Conservation (phyloP, 2,888 invertebrate genomes). For the Drosophila parthenogenetica region DNA sequence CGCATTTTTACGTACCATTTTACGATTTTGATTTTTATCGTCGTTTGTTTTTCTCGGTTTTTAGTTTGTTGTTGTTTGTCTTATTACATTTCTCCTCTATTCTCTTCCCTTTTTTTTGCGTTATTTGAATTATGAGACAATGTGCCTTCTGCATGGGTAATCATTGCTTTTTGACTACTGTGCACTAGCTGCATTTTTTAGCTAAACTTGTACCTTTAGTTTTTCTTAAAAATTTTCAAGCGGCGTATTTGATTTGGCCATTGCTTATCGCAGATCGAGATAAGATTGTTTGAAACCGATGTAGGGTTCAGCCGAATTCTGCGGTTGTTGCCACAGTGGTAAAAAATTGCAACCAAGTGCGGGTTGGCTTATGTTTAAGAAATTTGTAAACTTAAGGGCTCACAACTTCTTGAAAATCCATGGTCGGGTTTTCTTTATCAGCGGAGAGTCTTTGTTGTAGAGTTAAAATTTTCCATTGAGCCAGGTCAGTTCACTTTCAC, state of each 20-base stretch:
- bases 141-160: constrained; percentile 58
- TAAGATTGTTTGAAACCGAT: constrained; percentile 44
- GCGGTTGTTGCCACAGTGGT: constrained; percentile 30
- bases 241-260: constrained; percentile 69
- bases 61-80: constrained; percentile 8
- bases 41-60: constrained; percentile 44
- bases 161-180: constrained; percentile 70
- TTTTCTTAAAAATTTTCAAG: constrained; percentile 27
- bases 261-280: constrained; percentile 59
- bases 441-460: background rate
- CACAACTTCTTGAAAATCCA: too few species aligned
- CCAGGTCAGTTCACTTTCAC: constrained; percentile 67
- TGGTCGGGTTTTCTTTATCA: too few species aligned
- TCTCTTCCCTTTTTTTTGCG: constrained; percentile 50
- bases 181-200: constrained; percentile 43
- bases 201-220: constrained; percentile 9
- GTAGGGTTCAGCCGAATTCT: constrained; percentile 47
- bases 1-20: constrained; percentile 75
- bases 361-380: constrained; percentile 8
- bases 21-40: constrained; percentile 75
- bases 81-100: constrained; percentile 3
- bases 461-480: constrained; percentile 31
- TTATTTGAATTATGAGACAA: constrained; percentile 72
- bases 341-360: constrained; percentile 11
- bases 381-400: background rate